These are phyloP conservation scores for Asteroscopus sphinx DNA, from an alignment of 2,888 invertebrate species.

Conservation along the genomic window DNA sequence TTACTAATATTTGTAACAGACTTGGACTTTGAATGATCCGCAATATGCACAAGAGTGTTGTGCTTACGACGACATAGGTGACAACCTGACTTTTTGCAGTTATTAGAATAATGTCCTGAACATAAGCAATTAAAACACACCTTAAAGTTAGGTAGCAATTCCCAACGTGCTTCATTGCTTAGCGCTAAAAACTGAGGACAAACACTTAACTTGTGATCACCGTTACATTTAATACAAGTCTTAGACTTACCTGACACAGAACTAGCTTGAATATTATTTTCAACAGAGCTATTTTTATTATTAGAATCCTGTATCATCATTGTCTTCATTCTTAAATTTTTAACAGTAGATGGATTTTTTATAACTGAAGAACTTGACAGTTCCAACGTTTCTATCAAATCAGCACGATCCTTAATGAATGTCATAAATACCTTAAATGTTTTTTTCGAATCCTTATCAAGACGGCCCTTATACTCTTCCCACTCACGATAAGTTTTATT, in stretches of 20 bases:
- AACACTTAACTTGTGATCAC: background rate
- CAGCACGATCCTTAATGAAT: background rate
- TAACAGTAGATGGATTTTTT: too few species aligned
- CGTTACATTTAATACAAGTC: background rate
- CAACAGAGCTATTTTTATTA: too few species aligned
- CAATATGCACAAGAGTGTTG: constrained; percentile 26
- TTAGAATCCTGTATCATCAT: too few species aligned
- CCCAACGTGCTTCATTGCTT: background rate
- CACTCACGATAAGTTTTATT: constrained; percentile 6
- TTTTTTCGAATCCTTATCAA: constrained; percentile 14
- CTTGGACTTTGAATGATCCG: background rate
- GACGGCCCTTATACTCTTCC: constrained; percentile 4
- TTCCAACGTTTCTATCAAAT: background rate
- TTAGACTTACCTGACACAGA: background rate
- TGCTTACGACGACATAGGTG: constrained; percentile 31
- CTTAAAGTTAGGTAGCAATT: background rate
- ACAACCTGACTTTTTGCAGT: constrained; percentile 33
- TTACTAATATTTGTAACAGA: too few species aligned
- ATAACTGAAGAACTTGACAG: background rate
- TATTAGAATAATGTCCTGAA: constrained; percentile 43
- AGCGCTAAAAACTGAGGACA: constrained; percentile 1
- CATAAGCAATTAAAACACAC: constrained; percentile 50
- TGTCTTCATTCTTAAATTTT: too few species aligned
- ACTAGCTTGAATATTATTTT: too few species aligned
- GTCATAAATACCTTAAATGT: constrained; percentile 18